A percentile compares a stretch with the other conserved stretches of the same genome.
These are phyloP conservation scores for Hemicrepidius hirtus DNA, from an alignment of 2,888 invertebrate species.

Conservation along the genomic window DNA sequence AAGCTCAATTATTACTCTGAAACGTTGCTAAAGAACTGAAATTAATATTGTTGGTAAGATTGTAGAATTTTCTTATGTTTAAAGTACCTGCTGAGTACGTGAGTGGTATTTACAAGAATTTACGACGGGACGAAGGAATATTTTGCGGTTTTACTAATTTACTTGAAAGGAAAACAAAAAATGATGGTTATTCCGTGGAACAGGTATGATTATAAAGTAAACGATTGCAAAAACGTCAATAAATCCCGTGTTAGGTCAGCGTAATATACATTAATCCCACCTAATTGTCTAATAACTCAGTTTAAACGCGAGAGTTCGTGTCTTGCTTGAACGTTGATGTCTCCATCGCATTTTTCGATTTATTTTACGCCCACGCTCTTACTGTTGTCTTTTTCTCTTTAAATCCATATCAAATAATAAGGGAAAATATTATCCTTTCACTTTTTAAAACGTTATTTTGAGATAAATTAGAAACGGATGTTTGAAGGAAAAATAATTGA, in stretches of 20 bases:
- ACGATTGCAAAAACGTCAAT: conserved; percentile 57
- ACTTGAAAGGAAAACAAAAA: conserved; percentile 36
- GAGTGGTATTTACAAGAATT: conserved; percentile 42
- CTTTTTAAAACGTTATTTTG: conserved; percentile 6
- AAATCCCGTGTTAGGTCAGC: conserved; percentile 65
- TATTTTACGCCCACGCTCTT: conserved; percentile 39
- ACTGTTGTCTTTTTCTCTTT: conserved; percentile 19
- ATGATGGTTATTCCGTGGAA: conserved; percentile 44
- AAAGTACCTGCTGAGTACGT: conserved; percentile 45
- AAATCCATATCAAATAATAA: conserved; percentile 1
- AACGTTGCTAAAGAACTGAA: neutral
- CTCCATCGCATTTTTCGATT: conserved; percentile 64
- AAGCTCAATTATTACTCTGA: neutral
- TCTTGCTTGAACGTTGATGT: conserved; percentile 65
- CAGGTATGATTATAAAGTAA: conserved; percentile 54
- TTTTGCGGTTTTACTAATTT: conserved; percentile 49
- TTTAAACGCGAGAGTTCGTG: conserved; percentile 65
- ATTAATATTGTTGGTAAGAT: conserved; percentile 8
- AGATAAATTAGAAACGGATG: conserved; percentile 4
- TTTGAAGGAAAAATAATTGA: neutral
- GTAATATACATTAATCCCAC: conserved; percentile 68
- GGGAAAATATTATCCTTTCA: conserved; percentile 16
- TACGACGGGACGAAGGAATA: conserved; percentile 37
- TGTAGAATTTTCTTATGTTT: conserved; percentile 30
- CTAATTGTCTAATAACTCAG: conserved; percentile 70